Evolutionary conservation across 2,888 invertebrate species (phyloP), one percentile per base, ranked within the genome.

Genomic region (Ephialtes manifestator): DNA sequence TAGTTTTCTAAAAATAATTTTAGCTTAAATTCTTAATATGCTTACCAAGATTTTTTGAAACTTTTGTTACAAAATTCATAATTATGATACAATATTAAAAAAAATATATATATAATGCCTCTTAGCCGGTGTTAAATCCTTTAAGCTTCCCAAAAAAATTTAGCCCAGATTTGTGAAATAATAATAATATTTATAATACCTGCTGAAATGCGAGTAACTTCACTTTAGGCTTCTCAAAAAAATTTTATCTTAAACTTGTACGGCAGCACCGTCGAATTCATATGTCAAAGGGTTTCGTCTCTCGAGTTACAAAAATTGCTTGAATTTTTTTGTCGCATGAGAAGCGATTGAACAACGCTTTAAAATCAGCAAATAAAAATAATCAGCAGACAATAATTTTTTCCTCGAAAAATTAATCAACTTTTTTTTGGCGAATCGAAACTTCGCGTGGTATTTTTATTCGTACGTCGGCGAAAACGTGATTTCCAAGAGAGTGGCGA

Each of bases 141-240:
- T 39, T 39, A 39, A 0, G 10, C 8, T 39, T 0, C 10, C 10
- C 2, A 10, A 39, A 39, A 39, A 39, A 10, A 39, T 8, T 39
- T 39, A 39, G 10, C 39, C 2, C 39, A 39, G 10, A 39, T 10
- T 43, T 48, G 7, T 15, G 3, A 58, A 58, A 58, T 58, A 58
- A 24, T 20, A 31, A 35, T 63, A 35, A 55, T 65, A n/a, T 28
- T 24, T 10, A 39, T 46, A 43, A 58, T 58, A 1, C 4, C 28
- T 48, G 18, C 11, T 35, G 2, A 4, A 48, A 51, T 58, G 18
- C 10, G 4, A 4, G 46, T 20, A 53, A 74, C 15, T 39, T 80
- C 71, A n/a, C n/a, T n/a, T n/a, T n/a, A 10, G 85, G 83, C 77
- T 80, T 87, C 84, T 67, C 53, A 43, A 70, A 87, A 76, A 76